Evolutionary conservation across 2,797 vertebrate genomes (phyloP).

Genomic region (Sebastes vulpes): DNA sequence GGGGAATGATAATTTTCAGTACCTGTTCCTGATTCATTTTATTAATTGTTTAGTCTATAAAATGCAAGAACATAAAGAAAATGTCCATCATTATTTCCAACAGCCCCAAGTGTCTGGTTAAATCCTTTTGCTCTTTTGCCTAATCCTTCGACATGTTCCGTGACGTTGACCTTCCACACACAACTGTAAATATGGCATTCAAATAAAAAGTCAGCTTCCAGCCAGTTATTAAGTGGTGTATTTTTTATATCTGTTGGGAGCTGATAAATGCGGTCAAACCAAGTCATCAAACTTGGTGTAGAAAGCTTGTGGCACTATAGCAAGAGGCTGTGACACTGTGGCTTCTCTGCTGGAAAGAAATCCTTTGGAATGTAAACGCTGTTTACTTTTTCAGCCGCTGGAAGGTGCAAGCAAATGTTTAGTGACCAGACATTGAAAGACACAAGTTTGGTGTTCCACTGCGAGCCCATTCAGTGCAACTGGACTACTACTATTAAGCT

Average conservation of each 20-base stretch:
- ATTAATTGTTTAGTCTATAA: neutral
- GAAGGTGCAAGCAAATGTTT: constrained; percentile 39
- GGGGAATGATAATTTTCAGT: neutral
- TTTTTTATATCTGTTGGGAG: constrained; percentile 5
- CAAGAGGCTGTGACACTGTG: constrained; percentile 18
- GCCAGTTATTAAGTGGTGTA: neutral
- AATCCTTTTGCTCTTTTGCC: neutral
- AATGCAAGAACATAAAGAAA: neutral
- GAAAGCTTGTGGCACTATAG: constrained; percentile 16
- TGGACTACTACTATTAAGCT: neutral
- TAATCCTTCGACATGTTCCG: neutral
- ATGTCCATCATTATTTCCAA: neutral
- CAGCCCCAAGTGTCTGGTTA: neutral
- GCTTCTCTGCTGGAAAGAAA: constrained; percentile 35
- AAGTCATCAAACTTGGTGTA: constrained; percentile 26
- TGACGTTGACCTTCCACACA: neutral
- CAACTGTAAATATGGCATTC: neutral
- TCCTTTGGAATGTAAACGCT: constrained; percentile 43
- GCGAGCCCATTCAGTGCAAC: constrained; percentile 19
- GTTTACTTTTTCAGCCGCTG: constrained; percentile 43
- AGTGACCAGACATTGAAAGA: constrained; percentile 47
- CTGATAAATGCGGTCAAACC: constrained; percentile 26
- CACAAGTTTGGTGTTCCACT: constrained; percentile 37
- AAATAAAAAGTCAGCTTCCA: neutral
- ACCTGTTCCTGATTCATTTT: neutral